Conservation (phyloP, 2,888 invertebrate genomes). For the Diachrysia chrysitis region DNA sequence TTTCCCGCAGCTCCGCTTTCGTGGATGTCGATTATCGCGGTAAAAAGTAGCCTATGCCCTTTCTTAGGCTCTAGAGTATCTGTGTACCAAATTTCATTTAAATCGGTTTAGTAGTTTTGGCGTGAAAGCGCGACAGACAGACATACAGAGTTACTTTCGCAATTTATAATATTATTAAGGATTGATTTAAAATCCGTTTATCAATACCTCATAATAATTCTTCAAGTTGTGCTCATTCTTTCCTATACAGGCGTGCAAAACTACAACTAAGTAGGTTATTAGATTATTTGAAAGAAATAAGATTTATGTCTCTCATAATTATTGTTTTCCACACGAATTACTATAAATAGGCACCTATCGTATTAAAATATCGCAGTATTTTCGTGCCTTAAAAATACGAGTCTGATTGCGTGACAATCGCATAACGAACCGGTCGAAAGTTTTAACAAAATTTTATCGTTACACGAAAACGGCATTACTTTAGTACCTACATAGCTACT, state of each 20-base stretch:
- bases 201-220: no score
- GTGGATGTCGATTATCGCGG: no score
- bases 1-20: no score
- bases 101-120: no score
- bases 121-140: no score
- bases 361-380: neutral
- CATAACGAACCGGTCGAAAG: neutral
- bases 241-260: neutral
- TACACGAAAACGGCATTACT: conserved; percentile 5
- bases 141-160: no score
- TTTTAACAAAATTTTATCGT: neutral
- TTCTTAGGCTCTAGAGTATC: no score
- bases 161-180: no score
- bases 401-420: neutral
- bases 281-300: neutral
- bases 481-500: neutral
- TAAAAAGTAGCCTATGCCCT: no score
- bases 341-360: neutral
- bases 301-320: neutral
- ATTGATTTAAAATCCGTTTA: no score
- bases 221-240: neutral
- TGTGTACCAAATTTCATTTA: no score
- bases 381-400: neutral
- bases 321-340: neutral
- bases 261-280: no score